phyloP scores from a whole-genome alignment of 2,888 invertebrate species.

The Digitonthophagus gazella region DNA sequence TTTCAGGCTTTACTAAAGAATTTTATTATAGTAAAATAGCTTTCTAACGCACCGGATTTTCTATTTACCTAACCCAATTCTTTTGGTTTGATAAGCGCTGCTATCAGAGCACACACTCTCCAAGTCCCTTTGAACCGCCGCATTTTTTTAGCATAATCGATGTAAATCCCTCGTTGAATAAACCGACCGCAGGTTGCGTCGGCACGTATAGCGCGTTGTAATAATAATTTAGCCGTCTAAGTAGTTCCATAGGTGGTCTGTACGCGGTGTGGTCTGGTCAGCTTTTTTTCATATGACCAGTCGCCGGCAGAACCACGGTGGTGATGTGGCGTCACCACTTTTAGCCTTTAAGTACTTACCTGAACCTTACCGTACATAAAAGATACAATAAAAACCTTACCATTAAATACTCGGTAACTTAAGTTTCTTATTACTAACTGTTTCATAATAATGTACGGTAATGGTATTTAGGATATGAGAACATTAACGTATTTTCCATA shows the following conservation, averaged over 20 bases:
- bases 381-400: too few relatives aligned
- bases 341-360: neutral
- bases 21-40: too few relatives aligned
- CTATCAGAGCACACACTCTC: neutral
- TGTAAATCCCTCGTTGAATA: neutral
- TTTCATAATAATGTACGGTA: too few relatives aligned
- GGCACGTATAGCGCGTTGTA: constrained; percentile 7
- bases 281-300: constrained; percentile 9
- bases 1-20: neutral
- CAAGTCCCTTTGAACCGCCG: neutral
- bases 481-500: too few relatives aligned
- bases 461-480: too few relatives aligned
- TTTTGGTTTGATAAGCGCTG: neutral
- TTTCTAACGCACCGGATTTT: too few relatives aligned
- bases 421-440: too few relatives aligned
- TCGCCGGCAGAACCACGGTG: neutral
- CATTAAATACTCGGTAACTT: too few relatives aligned
- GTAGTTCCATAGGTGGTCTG: constrained; percentile 12
- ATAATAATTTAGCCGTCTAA: constrained; percentile 14
- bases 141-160: neutral
- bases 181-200: constrained; percentile 5
- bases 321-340: neutral
- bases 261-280: constrained; percentile 5
- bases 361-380: neutral
- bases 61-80: neutral